Base-by-base conservation (phyloP, 2,113 vertebrate genomes). In the Oenanthe melanoleuca region DNA sequence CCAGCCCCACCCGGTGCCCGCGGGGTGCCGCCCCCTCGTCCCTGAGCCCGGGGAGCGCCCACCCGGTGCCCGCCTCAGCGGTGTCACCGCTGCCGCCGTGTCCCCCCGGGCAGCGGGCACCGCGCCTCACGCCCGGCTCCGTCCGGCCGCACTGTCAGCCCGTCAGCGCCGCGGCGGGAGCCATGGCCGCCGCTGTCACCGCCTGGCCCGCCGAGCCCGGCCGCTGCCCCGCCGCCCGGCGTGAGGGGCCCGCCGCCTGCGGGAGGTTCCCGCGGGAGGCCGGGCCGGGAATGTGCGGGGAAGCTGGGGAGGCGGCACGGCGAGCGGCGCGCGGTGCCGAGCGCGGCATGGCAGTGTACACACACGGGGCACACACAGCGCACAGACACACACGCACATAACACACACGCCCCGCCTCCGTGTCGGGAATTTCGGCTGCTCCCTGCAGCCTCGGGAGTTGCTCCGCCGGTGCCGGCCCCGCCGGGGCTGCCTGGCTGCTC, bases 111-210 rank as follows among this genome's bases (percentile, higher is more conserved):
- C 61, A 4, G 38, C 20, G 71, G 55, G 47, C 52, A 55, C 57
- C 6, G 73, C 34, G 70, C 64, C 50, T 49, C 23, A 28, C 52
- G 52, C 78, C 40, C 42, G 47, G 47, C 47, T 49, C 47, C 47
- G 47, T 49, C 47, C 47, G 47, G 47, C 65, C 55, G 65, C 55
- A 55, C 67, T 81, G 78, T 82, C 88, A 77, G 88, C 55, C 86
- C 86, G 89, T 92, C 95, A 82, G 66, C 42, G 80, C 55, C 50
- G 77, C 63, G 74, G 92, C 37, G 73, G 86, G 92, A 93, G 85
- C 94, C 88, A 95, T 37, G 49, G 31, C 65, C 34, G 66, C 31
- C 31, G 44, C 28, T n/a, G n/a, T n/a, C n/a, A n/a, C n/a, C n/a
- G n/a, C n/a, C n/a, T n/a, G n/a, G n/a, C n/a, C n/a, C n/a, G n/a